Base-by-base conservation (phyloP, 2,113 vertebrate genomes). In the Axis porcinus region DNA sequence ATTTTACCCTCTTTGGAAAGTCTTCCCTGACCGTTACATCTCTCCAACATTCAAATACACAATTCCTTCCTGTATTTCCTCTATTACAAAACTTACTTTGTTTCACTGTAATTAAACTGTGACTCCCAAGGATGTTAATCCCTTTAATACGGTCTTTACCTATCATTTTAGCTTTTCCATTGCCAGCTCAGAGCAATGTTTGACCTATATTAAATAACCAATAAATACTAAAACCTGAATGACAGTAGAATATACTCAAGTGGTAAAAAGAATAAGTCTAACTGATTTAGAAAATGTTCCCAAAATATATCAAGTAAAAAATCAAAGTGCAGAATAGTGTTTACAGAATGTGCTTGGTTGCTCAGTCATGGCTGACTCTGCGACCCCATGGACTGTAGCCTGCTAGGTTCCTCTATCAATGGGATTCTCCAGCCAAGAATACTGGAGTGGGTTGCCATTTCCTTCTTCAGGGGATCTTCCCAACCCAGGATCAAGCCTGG, bases 201-300 rank as follows among this genome's bases (percentile, higher is more conserved):
- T 87, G 14, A 93, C 33, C 17, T 47, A 95, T 1, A 76, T 36
- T 86, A 45, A 91, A 86, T 40, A 86, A 90, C 19, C 2, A 79
- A 76, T 70, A 95, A 83, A 50, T 4, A 70, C 52, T 85, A 52
- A 91, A 90, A 82, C 94, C 2, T 64, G 25, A 95, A 92, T 83
- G 14, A 88, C 4, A 89, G 81, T 2, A 96, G n/a, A 96, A 86
- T 78, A 76, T 54, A 74, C 5, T 27, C 27, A 47, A 54, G 11
- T 88, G 54, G 6, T 87, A 94, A 93, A 95, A 88, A 93, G 17
- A 94, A 79, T 81, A 76, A 94, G 6, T 91, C 11, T 86, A 92
- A 79, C 1, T 93, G 36, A 92, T 90, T 94, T 81, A 93, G 82
- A 96, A 97, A 96, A 86, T 67, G 43, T 40, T 96, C 60, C 43